Base-by-base conservation (phyloP, 2,113 vertebrate species). In the Crotalus horridus region DNA sequence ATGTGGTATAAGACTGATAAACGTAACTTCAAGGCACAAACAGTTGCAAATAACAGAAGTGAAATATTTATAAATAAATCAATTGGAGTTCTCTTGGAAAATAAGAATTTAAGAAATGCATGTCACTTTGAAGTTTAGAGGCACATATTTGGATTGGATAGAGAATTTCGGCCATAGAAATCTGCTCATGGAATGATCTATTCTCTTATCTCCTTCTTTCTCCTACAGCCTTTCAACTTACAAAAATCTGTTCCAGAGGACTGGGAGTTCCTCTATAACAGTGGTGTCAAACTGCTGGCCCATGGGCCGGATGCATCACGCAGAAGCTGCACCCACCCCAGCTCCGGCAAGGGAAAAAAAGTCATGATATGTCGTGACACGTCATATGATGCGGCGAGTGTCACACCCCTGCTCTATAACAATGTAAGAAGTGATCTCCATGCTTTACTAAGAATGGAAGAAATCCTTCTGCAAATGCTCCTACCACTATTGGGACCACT, bases 11-110 rank as follows among this genome's bases (percentile, higher is more conserved):
- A 95, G 94, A 94, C 93, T 93, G 94, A 96, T 51, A 95, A 96
- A 59, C 55, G 94, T 96, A 21, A 93, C 94, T 95, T 97, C 96
- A 97, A 97, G 96, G 96, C 97, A 97, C 96, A 95, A 96, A 96
- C 54, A 1, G 96, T 96, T 96, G 95, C 96, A 97, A 96, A 96
- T 94, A 94, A 96, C 95, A 13, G 91, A 85, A 89, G 95, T 95
- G 92, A 95, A 95, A 93, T 96, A n/a, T 46, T 89, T 55, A 95
- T 59, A 95, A 95, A 94, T 93, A 93, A 94, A 91, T 92, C 94
- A 94, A 91, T 95, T 87, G 96, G 94, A 96, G 93, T 91, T 95
- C 93, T 96, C 93, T 96, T 96, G 93, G 33, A 11, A 86, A 96
- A 93, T 90, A 93, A 20, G 95, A 94, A 89, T 56, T 48, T 64